Conservation (phyloP, 2,113 vertebrate genomes). For the Sminthopsis crassicaudata region DNA sequence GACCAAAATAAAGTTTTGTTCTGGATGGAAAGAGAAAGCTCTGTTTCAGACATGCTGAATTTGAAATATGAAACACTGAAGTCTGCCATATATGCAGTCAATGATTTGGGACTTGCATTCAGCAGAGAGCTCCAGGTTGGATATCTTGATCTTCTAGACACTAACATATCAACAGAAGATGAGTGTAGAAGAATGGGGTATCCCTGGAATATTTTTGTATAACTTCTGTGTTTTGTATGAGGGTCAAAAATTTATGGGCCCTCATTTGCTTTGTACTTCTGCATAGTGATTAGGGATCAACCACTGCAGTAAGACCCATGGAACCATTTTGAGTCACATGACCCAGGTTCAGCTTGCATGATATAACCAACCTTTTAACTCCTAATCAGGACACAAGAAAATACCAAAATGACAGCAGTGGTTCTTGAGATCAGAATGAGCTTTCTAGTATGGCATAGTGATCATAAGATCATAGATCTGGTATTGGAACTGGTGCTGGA, state of each 20-base stretch:
- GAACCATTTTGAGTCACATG: conserved; percentile 15
- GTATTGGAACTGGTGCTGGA: not conserved
- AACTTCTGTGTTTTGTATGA: not conserved
- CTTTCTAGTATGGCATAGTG: not conserved
- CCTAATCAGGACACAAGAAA: not conserved
- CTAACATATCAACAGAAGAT: too few relatives aligned
- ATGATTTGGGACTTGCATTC: too few relatives aligned
- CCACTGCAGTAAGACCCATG: not conserved
- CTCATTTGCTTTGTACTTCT: not conserved
- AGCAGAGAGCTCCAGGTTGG: too few relatives aligned
- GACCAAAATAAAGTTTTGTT: too few relatives aligned
- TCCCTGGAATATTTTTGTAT: too few relatives aligned
- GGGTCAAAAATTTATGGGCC: not conserved
- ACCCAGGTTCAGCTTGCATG: conserved; percentile 5
- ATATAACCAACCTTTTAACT: not conserved
- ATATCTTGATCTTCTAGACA: too few relatives aligned
- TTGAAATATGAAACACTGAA: too few relatives aligned
- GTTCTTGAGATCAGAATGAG: not conserved
- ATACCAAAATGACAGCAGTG: not conserved
- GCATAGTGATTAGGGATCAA: not conserved
- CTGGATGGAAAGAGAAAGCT: too few relatives aligned
- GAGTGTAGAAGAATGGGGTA: too few relatives aligned
- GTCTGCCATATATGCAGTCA: too few relatives aligned
- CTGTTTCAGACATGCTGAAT: too few relatives aligned
- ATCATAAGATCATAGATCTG: not conserved